Conservation (phyloP, 2,113 vertebrate species). For the Cnemophilus loriae region DNA sequence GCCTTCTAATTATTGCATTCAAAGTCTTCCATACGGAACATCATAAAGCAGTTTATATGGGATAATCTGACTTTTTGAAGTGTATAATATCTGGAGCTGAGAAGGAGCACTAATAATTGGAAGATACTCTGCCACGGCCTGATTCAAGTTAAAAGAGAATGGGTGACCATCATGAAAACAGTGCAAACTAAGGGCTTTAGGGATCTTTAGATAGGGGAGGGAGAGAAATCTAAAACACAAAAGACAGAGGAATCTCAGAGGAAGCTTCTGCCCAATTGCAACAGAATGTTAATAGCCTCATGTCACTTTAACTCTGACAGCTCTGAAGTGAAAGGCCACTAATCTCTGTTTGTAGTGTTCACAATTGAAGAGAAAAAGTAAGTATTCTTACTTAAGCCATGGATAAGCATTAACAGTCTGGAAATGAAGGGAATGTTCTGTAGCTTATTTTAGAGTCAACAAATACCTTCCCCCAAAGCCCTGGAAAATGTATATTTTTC, state of each 20-base stretch:
- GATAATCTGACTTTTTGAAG: neutral
- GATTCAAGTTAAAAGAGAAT: constrained; percentile 57
- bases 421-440: constrained; percentile 72
- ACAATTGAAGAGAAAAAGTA: constrained; percentile 59
- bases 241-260: neutral
- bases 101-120: neutral
- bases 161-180: constrained; percentile 65
- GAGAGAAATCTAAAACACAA: neutral
- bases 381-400: constrained; percentile 70
- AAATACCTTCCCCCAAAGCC: neutral
- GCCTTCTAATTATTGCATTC: neutral
- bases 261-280: constrained; percentile 75
- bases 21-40: neutral
- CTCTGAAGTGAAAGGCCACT: constrained; percentile 76
- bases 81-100: neutral
- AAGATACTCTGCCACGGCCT: neutral
- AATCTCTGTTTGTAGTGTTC: constrained; percentile 75
- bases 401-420: constrained; percentile 69
- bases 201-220: constrained; percentile 50
- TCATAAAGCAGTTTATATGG: neutral
- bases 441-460: constrained; percentile 56
- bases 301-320: constrained; percentile 82
- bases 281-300: constrained; percentile 83
- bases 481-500: neutral
- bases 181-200: constrained; percentile 58